Percentiles rank a stretch among this genome's conserved stretches.
phyloP scores from a whole-genome alignment of 2,113 vertebrate genomes.

The Capreolus pygargus region DNA sequence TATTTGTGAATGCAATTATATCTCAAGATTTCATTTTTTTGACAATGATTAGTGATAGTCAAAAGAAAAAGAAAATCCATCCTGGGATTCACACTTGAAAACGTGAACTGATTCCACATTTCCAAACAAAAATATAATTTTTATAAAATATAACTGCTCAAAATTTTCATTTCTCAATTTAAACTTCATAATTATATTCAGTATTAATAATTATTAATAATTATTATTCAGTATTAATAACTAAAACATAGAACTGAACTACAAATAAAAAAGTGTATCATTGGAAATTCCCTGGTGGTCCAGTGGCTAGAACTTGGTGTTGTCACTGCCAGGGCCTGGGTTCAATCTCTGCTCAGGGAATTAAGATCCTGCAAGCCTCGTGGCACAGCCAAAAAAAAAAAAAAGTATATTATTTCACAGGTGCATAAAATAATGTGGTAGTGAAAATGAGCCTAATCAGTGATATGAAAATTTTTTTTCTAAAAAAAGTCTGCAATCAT shows the following conservation, averaged over 20 bases:
- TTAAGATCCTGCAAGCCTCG: neutral
- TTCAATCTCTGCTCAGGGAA: neutral
- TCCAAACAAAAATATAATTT: neutral
- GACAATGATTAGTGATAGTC: neutral
- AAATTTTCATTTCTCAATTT: conserved; percentile 3
- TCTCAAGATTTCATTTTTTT: neutral
- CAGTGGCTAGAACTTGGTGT: neutral
- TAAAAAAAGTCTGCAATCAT: neutral
- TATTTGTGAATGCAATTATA: neutral
- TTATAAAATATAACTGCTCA: conserved; percentile 1
- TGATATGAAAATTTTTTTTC: neutral
- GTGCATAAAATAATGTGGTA: neutral
- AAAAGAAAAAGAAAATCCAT: neutral
- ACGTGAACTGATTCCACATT: neutral
- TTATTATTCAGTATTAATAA: conserved; percentile 20
- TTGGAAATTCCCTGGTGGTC: neutral
- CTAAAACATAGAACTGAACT: neutral
- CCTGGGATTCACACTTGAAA: neutral
- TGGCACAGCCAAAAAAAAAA: neutral
- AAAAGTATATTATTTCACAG: neutral
- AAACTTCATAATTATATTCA: conserved; percentile 9
- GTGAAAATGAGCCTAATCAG: neutral
- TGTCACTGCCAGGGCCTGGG: neutral
- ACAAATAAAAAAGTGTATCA: neutral
- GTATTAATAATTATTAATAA: conserved; percentile 35